phyloP scores from a whole-genome alignment of 2,113 vertebrate species.

The Ptyas mucosa region DNA sequence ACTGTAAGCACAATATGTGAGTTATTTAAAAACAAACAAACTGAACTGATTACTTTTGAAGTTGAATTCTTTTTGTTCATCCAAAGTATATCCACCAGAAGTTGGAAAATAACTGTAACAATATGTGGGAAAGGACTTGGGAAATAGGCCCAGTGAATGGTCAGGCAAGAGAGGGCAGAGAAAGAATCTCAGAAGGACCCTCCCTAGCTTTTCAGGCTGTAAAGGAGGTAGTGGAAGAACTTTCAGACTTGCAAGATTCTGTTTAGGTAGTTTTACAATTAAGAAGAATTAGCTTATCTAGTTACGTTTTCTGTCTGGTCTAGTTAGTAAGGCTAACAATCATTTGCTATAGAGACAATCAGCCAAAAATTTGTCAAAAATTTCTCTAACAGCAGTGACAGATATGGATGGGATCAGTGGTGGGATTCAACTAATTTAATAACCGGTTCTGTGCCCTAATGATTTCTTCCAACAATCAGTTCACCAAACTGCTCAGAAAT shows the following conservation, averaged over 20 bases:
- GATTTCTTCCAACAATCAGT: no score
- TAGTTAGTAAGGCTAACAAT: neutral
- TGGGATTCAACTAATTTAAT: no score
- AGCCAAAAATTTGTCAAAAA: fast-evolving
- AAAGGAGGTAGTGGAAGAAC: neutral
- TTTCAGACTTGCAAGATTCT: neutral
- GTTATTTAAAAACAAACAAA: neutral
- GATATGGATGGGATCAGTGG: neutral
- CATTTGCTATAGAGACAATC: neutral
- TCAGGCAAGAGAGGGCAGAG: neutral
- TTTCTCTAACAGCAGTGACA: neutral
- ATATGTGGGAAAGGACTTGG: neutral
- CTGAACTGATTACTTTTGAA: neutral
- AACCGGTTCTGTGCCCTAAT: no score
- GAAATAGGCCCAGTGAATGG: neutral
- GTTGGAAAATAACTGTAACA: neutral
- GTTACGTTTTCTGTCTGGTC: neutral
- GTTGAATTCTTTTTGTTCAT: neutral
- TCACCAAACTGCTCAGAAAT: no score
- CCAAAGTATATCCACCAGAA: neutral
- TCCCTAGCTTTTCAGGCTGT: neutral
- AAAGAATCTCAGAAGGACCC: neutral
- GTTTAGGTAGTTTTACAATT: neutral
- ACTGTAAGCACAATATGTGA: fast-evolving
- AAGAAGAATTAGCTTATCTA: neutral